phyloP scores from a whole-genome alignment of 2,888 invertebrate species.

The Uropetala carovei region DNA sequence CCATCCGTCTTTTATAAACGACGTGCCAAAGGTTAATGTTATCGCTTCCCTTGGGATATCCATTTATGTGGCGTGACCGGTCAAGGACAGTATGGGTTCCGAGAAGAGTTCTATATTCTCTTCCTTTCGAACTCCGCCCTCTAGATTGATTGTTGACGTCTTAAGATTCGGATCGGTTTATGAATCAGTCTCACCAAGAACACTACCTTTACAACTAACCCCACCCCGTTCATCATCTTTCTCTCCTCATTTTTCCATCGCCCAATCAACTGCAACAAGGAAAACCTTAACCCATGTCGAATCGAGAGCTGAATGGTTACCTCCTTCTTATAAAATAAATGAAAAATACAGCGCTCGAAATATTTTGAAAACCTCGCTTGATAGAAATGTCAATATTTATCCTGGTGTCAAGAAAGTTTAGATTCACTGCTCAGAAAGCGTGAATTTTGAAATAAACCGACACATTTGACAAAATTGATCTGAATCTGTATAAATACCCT shows the following conservation, averaged over 20 bases:
- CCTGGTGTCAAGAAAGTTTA: too few relatives aligned
- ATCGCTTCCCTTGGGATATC: neutral
- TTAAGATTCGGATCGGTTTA: conserved; percentile 30
- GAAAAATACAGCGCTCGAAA: too few relatives aligned
- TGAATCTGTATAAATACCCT: too few relatives aligned
- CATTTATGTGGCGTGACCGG: neutral
- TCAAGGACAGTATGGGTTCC: neutral
- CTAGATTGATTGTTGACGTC: conserved; percentile 46
- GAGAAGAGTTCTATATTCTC: neutral
- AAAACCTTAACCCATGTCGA: neutral
- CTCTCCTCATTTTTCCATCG: neutral
- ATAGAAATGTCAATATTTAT: too few relatives aligned
- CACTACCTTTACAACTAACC: neutral
- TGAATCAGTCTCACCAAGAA: conserved; percentile 6
- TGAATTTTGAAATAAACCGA: too few relatives aligned
- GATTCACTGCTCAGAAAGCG: too few relatives aligned
- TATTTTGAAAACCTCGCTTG: too few relatives aligned
- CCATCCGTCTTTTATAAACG: neutral
- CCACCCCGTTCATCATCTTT: neutral
- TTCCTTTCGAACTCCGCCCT: conserved; percentile 14
- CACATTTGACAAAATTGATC: too few relatives aligned
- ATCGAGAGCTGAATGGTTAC: neutral
- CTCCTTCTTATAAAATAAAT: too few relatives aligned
- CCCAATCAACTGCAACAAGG: conserved; percentile 30
- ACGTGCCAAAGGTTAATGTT: neutral